phyloP scores from a whole-genome alignment of 2,797 vertebrate species.

The Rhinichthys osculus region DNA sequence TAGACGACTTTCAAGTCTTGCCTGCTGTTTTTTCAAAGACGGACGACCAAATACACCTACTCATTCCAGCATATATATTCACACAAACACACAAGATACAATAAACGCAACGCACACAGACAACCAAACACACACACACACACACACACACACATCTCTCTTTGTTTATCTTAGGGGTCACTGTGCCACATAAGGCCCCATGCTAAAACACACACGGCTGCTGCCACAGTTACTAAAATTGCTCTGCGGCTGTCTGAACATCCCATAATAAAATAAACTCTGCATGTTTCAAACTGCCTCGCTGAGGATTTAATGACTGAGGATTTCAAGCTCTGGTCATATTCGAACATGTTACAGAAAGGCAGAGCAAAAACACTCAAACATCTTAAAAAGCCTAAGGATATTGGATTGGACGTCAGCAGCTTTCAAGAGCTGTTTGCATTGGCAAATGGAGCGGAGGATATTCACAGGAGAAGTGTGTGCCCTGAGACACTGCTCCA shows the following conservation, averaged over 20 bases:
- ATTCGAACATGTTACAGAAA: constrained; percentile 73
- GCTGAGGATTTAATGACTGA: constrained; percentile 82
- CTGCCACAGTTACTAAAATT: constrained; percentile 81
- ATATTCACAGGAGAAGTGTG: constrained; percentile 77
- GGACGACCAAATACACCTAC: constrained; percentile 50
- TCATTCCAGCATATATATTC: constrained; percentile 68
- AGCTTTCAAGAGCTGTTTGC: constrained; percentile 79
- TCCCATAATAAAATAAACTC: constrained; percentile 84
- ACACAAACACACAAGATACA: constrained; percentile 55
- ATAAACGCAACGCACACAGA: background rate
- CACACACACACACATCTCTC: constrained; percentile 51
- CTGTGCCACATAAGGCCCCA: constrained; percentile 68
- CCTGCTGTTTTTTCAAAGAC: constrained; percentile 73
- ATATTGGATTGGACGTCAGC: constrained; percentile 79
- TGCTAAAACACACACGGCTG: constrained; percentile 82
- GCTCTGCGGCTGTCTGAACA: constrained; percentile 83
- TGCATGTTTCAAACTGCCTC: constrained; percentile 75
- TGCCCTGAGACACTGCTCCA: constrained; percentile 77
- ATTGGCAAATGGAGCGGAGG: constrained; percentile 73
- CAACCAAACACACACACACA: constrained; percentile 39
- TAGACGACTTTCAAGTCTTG: constrained; percentile 72
- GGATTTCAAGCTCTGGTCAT: constrained; percentile 79
- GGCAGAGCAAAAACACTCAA: constrained; percentile 64
- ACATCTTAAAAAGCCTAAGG: constrained; percentile 72
- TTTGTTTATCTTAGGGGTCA: constrained; percentile 83